Percentiles rank a stretch among this genome's conserved stretches.
Evolutionary conservation across 2,113 vertebrate species (phyloP).

Genomic region (Pterophyllum scalare): DNA sequence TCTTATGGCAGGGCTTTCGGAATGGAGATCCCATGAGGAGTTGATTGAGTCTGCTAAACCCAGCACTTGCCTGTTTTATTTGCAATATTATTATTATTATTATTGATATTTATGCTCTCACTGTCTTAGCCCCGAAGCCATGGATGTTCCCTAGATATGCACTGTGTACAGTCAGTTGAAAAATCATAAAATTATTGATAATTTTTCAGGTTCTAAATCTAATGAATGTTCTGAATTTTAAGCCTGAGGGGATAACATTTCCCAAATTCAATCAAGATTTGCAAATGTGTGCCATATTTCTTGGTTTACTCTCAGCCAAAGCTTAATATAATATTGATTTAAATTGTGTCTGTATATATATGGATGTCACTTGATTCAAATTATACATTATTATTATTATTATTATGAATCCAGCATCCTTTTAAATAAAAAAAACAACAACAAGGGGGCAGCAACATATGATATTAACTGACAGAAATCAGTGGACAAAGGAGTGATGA

Average conservation of each 20-base stretch:
- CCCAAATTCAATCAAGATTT: neutral
- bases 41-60: neutral
- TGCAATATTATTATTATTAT: neutral
- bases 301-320: neutral
- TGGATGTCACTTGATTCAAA: neutral
- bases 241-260: constrained; percentile 7
- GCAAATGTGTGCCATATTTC: neutral
- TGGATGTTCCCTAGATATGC: neutral
- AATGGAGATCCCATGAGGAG: neutral
- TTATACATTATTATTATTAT: neutral
- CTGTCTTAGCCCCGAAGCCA: neutral
- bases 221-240: neutral
- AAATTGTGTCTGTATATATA: neutral
- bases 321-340: neutral
- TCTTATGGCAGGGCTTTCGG: neutral
- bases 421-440: neutral
- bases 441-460: neutral
- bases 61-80: neutral
- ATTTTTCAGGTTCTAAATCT: neutral
- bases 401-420: neutral
- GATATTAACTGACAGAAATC: neutral
- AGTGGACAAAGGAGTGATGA: neutral
- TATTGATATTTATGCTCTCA: neutral
- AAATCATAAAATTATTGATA: neutral
- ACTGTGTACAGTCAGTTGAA: neutral